Evolutionary conservation across 2,797 vertebrate genomes (phyloP), one percentile per base, ranked within the genome.

Genomic region (Cossypha polioptera): DNA sequence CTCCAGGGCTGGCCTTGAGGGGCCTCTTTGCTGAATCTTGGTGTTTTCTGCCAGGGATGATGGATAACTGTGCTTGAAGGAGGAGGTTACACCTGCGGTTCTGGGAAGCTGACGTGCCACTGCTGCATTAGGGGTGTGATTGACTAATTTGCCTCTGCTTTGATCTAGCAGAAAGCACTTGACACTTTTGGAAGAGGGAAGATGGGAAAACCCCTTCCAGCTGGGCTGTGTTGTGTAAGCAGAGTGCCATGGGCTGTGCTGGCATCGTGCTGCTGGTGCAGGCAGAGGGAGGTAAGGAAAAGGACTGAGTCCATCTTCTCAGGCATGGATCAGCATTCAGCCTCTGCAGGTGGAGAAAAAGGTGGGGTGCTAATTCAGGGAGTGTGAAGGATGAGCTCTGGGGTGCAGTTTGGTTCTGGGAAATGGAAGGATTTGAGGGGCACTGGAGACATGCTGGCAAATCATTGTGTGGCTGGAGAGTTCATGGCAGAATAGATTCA

Each of bases 81-180:
- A 92, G 82, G 43, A 77, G 85, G 79, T 87, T 91, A 83, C 82
- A 88, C 87, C 81, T 88, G 91, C 1, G 2, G 50, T 77, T 91
- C 87, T 80, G 92, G 89, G 91, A 96, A 95, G 72, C 81, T 74
- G 91, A 35, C 3, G 2, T 89, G 81, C 67, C 42, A 29, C 59
- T 58, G 38, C 87, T 43, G 43, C 85, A 5, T 74, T 85, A 77
- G 28, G 36, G 82, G 13, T 77, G 57, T 74, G 81, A 90, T 51
- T 74, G 85, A 89, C 86, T 89, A 51, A 92, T 94, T 80, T 79
- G 50, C 54, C 58, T 87, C 57, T 93, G 65, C 87, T 87, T 95
- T 87, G 78, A 80, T 85, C 65, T 74, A 16, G 35, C 57, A 75
- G 74, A 88, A 88, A 71, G 53, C 36, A 76, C 55, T 67, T 75